A percentile compares a stretch with the other conserved stretches of the same genome.
Evolutionary conservation across 2,797 vertebrate genomes (phyloP).

Genomic region (Oceanodroma leucorhoa): DNA sequence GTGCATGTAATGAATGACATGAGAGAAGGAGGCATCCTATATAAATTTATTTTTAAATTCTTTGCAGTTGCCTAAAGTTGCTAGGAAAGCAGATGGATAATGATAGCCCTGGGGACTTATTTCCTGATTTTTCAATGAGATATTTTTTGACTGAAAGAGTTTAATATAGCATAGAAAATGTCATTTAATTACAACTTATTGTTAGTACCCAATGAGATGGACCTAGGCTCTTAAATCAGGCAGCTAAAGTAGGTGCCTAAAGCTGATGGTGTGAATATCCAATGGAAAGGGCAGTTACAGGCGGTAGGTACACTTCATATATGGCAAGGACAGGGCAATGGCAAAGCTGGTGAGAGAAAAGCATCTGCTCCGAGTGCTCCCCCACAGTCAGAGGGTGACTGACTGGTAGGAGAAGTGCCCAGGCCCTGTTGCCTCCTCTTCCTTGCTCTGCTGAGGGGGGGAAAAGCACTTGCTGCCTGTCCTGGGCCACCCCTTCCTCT

Average conservation of each 20-base stretch:
- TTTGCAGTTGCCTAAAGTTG: background rate
- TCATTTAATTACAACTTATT: slow-evolving; percentile 38
- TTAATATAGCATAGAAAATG: slow-evolving; percentile 55
- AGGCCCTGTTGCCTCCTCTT: background rate
- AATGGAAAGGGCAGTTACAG: background rate
- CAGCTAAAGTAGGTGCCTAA: background rate
- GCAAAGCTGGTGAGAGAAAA: background rate
- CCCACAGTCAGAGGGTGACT: background rate
- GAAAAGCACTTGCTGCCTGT: background rate
- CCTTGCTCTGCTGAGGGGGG: background rate
- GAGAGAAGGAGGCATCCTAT: background rate
- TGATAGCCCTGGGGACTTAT: slow-evolving; percentile 40
- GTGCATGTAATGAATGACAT: background rate
- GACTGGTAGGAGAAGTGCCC: background rate
- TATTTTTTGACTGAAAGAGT: slow-evolving; percentile 52
- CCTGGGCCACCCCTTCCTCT: background rate
- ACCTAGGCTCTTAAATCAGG: slow-evolving; percentile 39
- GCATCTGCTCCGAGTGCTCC: background rate
- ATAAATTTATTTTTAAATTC: slow-evolving; percentile 11
- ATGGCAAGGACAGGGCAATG: background rate
- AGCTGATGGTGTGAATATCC: background rate
- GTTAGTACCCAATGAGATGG: background rate
- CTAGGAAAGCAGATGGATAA: slow-evolving; percentile 56
- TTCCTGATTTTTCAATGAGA: slow-evolving; percentile 47
- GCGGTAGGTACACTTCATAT: background rate